These are phyloP conservation scores for Lytechinus pictus DNA, from an alignment of 35 echinoderm and acorn worm species.

Conservation along the genomic window DNA sequence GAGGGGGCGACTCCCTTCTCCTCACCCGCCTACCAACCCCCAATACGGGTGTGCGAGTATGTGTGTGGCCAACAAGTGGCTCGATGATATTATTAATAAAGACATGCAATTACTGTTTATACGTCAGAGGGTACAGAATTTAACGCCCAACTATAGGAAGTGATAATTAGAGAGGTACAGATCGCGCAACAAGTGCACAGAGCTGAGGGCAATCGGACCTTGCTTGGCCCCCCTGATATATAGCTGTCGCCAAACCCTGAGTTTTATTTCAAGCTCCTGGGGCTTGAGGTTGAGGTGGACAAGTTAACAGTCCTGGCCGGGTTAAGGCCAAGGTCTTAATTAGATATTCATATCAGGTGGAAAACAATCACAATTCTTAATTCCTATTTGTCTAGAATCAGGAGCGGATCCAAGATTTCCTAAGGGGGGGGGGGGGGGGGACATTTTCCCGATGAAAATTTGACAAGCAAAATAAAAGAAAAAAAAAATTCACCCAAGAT, in stretches of 20 bases:
- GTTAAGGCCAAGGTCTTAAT: neutral
- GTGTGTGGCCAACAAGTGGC: neutral
- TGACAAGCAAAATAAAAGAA: no score
- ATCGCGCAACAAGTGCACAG: constrained; percentile 20
- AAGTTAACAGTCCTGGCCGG: neutral
- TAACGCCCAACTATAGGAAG: neutral
- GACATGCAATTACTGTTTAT: neutral
- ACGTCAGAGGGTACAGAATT: constrained; percentile 33
- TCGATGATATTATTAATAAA: constrained; percentile 25
- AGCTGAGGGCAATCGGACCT: neutral
- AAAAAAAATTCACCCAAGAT: no score
- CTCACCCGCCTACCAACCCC: no score
- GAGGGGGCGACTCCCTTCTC: no score
- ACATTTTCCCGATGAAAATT: no score
- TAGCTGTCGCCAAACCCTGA: neutral
- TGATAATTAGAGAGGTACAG: constrained; percentile 9
- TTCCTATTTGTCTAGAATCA: no score
- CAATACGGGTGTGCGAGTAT: neutral
- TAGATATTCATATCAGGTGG: no score
- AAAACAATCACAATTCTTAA: no score
- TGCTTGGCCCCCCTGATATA: neutral
- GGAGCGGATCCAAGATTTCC: no score
- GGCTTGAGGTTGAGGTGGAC: neutral
- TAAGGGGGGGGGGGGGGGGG: no score
- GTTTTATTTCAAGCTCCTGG: neutral